Base-by-base conservation (phyloP, 1,140 invertebrate genomes). In the Octopus bimaculoides region DNA sequence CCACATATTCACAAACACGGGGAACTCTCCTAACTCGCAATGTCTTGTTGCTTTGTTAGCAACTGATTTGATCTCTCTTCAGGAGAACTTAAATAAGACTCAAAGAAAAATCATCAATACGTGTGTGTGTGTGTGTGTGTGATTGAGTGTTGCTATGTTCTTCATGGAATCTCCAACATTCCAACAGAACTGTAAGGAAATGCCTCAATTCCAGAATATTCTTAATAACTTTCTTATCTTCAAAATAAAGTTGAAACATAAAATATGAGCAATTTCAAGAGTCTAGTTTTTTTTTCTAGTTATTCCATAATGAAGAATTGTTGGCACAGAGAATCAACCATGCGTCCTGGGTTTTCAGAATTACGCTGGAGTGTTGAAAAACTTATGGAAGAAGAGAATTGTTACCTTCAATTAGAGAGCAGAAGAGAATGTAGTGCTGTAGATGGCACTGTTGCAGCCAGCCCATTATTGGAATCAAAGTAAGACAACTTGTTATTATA, bases 281-380 rank as follows among this genome's bases (percentile, higher is more conserved):
- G 17, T 61, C 17, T 61, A 17, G 17, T 61, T 12, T 61, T 2
- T 41, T 79, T 53, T 81, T 78, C 54, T 80, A 88, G 87, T 78
- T 88, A 88, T 78, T 83, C 94, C 55, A 93, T 96, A 78, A 97
- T 98, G 95, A 84, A 93, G 4, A 92, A 94, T 66, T 97, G 96
- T 86, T 98, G 96, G 96, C 91, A 93, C 77, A 92, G 93, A 5
- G 93, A 94, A 83, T 95, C 96, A 0, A 91, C 92, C 1, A 87
- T 92, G 52, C 89, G 96, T 78, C 96, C 96, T 5, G 91, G 93
- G 53, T 98, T 98, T 86, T 91, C 92, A 0, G 92, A 94, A 81
- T 89, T 97, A 26, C 93, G 93, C 41, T 92, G 93, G 54, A 92
- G 91, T 10, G 92, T 98, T 12, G 96, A 95, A 71, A 75, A 71